Base-by-base conservation (phyloP, 2,113 vertebrate species). In the Ia io region DNA sequence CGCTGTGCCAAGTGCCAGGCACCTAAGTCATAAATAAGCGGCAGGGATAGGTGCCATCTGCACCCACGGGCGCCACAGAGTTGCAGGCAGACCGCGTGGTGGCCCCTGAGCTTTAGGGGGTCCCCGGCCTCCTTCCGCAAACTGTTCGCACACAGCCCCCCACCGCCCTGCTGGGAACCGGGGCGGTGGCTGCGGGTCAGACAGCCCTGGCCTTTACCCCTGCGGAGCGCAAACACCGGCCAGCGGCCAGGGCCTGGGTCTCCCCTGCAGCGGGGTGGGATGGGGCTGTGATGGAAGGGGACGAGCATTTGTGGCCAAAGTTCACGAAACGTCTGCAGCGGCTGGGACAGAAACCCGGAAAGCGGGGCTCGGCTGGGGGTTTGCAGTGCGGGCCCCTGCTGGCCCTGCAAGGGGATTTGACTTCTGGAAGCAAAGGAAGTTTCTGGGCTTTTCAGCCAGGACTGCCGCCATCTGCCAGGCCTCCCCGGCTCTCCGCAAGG, bases 341-440 rank as follows among this genome's bases (percentile, higher is more conserved):
- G 17, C 49, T 28, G 4, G 51, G n/a, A 42, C 51, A 9, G 63
- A 18, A 11, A 1, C 20, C 9, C 8, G 0, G 49, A 14, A 11
- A 14, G 42, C 0, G 0, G 87, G n/a, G 1, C 3, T 11, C 1
- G 4, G n/a, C 32, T 0, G 1, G 32, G 7, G 69, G 25, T 1
- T 0, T 2, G 28, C 28, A 0, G 11, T 1, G 47, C 5, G 0
- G 9, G 17, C n/a, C 30, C 18, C n/a, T 28, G 10, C 6, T 0
- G 78, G 28, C 44, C n/a, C 44, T 4, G 4, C 6, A 7, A 28
- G 35, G 51, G 56, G 61, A 1, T 14, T 42, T 14, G 71, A 18
- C 4, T 17, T 73, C 13, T 13, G 7, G 14, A 40, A 90, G 25
- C 35, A 28, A 11, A 18, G 53, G 59, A 14, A n/a, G 40, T 9